Base-by-base conservation (phyloP, 2,888 invertebrate genomes). In the Pseudococcus jackbeardsleyi region DNA sequence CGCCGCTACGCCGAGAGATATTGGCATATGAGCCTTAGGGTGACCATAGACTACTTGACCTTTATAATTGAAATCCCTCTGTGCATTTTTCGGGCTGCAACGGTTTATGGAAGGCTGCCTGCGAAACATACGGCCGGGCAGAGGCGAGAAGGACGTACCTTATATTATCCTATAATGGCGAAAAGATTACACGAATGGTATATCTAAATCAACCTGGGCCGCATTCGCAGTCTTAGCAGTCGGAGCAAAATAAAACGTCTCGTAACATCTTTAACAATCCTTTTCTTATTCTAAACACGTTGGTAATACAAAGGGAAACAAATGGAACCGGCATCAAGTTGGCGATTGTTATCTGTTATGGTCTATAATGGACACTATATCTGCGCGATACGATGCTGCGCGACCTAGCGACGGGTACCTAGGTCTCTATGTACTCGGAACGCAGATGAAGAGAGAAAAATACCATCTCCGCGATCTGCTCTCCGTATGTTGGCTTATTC, bases 321-420 rank as follows among this genome's bases (percentile, higher is more conserved):
- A 86, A 86, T 86, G 86, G 86, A 86, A 86, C 86, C 86, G 86
- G 86, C 86, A 68, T 86, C 22, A 77, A 86, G 86, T 86, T 86
- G 72, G 77, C 86, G 86, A 86, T 86, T 86, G 86, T 86, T 86
- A 86, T 86, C 86, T 86, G 72, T 77, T 86, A 86, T 77, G 86
- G 86, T 86, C 86, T 86, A 86, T 86, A 86, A 86, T 86, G 86
- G 86, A 86, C 86, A 86, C 86, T 86, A 86, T 86, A 86, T 86
- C 72, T 77, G 86, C 50, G 86, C 46, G 79, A 82, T 42, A 33
- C 59, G 68, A 42, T 9, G 42, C 42, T 6, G 9, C 9, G 42
- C 42, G 42, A 42, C 42, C 8, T 8, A 26, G 9, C 68, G 26
- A 68, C 72, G 72, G 26, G 72, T 72, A 72, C 72, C 72, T 72